Base-by-base conservation (phyloP, 2,797 vertebrate genomes). In the Myoxocephalus aenaeus region DNA sequence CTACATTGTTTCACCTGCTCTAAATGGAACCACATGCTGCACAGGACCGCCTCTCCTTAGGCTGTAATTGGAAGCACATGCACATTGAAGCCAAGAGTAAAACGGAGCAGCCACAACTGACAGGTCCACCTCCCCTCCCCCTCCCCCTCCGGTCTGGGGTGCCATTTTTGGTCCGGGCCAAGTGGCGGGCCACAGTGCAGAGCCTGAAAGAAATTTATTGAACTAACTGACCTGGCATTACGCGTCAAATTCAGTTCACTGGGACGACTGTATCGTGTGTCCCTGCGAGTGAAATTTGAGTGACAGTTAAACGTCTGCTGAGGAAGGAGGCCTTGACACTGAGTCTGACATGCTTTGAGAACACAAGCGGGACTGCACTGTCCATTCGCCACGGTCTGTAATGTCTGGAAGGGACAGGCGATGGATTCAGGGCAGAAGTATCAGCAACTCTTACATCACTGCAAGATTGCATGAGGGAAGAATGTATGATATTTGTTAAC, bases 1-100 rank as follows among this genome's bases (percentile, higher is more conserved):
- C 95, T 92, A 94, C 95, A 96, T 95, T 95, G 95, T 95, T 95
- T 96, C 95, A 96, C 95, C 95, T 96, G 95, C 95, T 95, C 92
- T 96, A 95, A 96, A 94, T 84, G 86, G 93, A 95, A 95, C 92
- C 94, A 96, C 93, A 95, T 96, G 95, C 90, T 66, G 84, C 61
- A 72, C 87, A 88, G 85, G 82, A 87, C 90, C 65, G 92, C 91
- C 91, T 93, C 75, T 82, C 87, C 88, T 93, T 92, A 90, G 90
- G 90, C 89, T 86, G 76, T 95, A 94, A 96, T 96, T 93, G 91
- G 91, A 96, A 95, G 91, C 94, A 95, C 90, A 94, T 94, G 90
- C 87, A 87, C 67, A 20, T 77, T 44, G 68, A 85, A 86, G 85
- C 86, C 69, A 42, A 86, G 77, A 91, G 80, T 58, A 87, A 85